Percentiles rank a stretch among this genome's conserved stretches.
Evolutionary conservation across 2,113 vertebrate species (phyloP).

Genomic region (Ceyx melanurus): DNA sequence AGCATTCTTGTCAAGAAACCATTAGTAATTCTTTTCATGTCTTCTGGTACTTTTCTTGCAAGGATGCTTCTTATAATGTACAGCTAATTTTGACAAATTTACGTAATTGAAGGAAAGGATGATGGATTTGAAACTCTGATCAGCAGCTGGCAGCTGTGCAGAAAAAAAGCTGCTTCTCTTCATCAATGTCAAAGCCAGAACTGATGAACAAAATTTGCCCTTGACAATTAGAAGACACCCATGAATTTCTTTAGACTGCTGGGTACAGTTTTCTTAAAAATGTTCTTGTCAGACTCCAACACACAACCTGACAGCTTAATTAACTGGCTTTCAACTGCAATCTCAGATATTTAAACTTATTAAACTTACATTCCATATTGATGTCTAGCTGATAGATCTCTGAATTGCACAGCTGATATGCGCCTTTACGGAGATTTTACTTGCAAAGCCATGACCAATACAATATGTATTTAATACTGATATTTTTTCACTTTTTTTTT

Average conservation of each 20-base stretch:
- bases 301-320: slow-evolving; percentile 87
- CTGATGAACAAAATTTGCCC: slow-evolving; percentile 86
- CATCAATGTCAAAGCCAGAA: slow-evolving; percentile 86
- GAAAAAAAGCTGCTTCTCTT: slow-evolving; percentile 86
- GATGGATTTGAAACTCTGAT: slow-evolving; percentile 87
- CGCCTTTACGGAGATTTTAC: slow-evolving; percentile 66
- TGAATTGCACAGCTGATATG: slow-evolving; percentile 71
- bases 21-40: slow-evolving; percentile 85
- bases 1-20: slow-evolving; percentile 65
- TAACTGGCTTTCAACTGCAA: slow-evolving; percentile 87
- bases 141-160: slow-evolving; percentile 87
- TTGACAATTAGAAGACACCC: slow-evolving; percentile 90
- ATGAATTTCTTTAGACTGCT: slow-evolving; percentile 86
- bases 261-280: slow-evolving; percentile 84
- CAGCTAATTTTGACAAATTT: slow-evolving; percentile 89
- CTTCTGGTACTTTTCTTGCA: slow-evolving; percentile 82
- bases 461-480: slow-evolving; percentile 64
- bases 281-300: slow-evolving; percentile 86
- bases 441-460: slow-evolving; percentile 65
- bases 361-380: slow-evolving; percentile 84
- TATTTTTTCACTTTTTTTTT: slow-evolving; percentile 60
- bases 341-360: slow-evolving; percentile 87
- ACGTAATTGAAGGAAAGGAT: slow-evolving; percentile 87
- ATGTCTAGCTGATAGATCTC: slow-evolving; percentile 77
- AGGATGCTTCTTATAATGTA: slow-evolving; percentile 88